Evolutionary conservation across 1,140 invertebrate genomes (phyloP).

Genomic region (Physella acuta): DNA sequence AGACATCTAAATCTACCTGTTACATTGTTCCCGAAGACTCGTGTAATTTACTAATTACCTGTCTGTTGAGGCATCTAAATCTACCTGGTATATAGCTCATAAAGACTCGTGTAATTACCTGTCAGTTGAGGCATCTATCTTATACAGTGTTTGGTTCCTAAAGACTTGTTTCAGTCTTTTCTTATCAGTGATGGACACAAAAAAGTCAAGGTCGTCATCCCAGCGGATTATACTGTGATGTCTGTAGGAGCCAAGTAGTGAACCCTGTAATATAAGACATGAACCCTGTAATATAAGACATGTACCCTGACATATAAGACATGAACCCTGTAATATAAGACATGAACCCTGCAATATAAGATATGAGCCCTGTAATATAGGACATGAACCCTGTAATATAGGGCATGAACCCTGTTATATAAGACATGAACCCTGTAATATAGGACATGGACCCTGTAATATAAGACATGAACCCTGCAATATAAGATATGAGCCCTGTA

Average conservation of each 20-base stretch:
- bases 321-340: not conserved
- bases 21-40: not conserved
- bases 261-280: not conserved
- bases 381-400: too few relatives aligned
- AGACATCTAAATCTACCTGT: not conserved
- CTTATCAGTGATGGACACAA: not conserved
- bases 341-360: not conserved
- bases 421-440: too few relatives aligned
- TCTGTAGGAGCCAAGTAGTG: not conserved
- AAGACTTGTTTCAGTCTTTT: not conserved
- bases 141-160: not conserved
- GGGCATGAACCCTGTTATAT: too few relatives aligned
- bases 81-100: not conserved
- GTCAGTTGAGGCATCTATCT: not conserved
- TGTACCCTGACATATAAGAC: not conserved
- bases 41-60: not conserved
- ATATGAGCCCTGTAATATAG: too few relatives aligned
- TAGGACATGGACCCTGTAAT: too few relatives aligned
- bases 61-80: not conserved
- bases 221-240: slow-evolving; percentile 11
- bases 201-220: slow-evolving; percentile 3
- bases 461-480: too few relatives aligned
- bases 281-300: not conserved
- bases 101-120: not conserved
- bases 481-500: too few relatives aligned